Base-by-base conservation (phyloP, 2,797 vertebrate genomes). In the Sebastiscus albofasciatus region DNA sequence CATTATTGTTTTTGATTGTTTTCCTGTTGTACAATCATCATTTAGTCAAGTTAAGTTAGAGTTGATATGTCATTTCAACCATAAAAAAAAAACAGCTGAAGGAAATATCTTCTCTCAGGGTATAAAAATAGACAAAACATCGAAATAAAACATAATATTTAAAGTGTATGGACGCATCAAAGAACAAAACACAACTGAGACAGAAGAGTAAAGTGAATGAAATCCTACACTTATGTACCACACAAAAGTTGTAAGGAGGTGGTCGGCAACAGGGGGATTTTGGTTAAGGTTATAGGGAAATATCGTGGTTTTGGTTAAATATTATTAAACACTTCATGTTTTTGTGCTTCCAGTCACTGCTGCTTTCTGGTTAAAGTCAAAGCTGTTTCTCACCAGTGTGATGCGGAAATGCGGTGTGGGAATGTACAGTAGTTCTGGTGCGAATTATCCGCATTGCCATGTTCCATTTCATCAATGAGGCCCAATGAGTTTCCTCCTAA, bases 1-100 rank as follows among this genome's bases (percentile, higher is more conserved):
- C 29, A 65, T 77, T 67, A 75, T 67, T 74, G 27, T 70, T 64
- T 65, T 14, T 39, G 6, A 65, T 60, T 6, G 9, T 62, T 67
- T 80, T 72, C 1, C 20, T 36, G 11, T 66, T 58, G 49, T 24
- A 39, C 13, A 67, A 33, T 67, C 20, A 56, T 70, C 60, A 65
- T 81, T 75, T 27, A 64, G 24, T 60, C 9, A 4, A 36, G n/a
- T 69, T 36, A 33, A 39, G 13, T 58, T 49, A 3, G 6, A 39
- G 1, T 56, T 39, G 3, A 34, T 49, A 6, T 39, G 22, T 22
- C 26, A 39, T 52, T 77, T 67, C 34, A n/a, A 36, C 20, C 20
- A 18, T 56, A 42, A 33, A 49, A 49, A 49, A 42, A 54, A 26
- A 18, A 18, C 18, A 67, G n/a, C 67, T 12, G 18, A 26, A 26